A percentile compares a stretch with the other conserved stretches of the same genome.
Conservation (phyloP, 2,888 invertebrate genomes). For the Parnassius glacialis region DNA sequence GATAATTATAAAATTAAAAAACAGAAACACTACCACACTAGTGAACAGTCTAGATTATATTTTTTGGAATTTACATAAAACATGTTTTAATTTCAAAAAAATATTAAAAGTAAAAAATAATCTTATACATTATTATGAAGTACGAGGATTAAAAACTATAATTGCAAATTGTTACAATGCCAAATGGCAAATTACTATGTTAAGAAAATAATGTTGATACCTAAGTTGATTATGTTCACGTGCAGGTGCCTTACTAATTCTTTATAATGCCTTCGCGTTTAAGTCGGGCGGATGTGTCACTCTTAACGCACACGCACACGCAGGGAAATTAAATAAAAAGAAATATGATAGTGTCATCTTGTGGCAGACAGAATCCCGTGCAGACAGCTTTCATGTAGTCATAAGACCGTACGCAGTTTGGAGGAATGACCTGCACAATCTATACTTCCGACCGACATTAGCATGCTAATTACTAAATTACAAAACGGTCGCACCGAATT, state of each 20-base stretch:
- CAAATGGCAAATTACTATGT: too few species aligned
- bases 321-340: conserved; percentile 71
- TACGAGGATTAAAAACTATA: too few species aligned
- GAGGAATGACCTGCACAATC: conserved; percentile 38
- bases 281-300: conserved; percentile 58
- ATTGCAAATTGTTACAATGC: too few species aligned
- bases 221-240: background rate
- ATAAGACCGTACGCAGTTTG: conserved; percentile 27
- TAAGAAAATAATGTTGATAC: too few species aligned
- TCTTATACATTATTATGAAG: too few species aligned
- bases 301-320: conserved; percentile 40
- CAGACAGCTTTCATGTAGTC: conserved; percentile 30
- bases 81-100: too few species aligned
- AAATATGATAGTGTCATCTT: conserved; percentile 65
- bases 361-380: conserved; percentile 43
- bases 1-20: too few species aligned
- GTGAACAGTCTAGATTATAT: too few species aligned
- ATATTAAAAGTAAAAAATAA: too few species aligned
- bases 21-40: too few species aligned
- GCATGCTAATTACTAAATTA: conserved; percentile 42
- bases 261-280: conserved; percentile 46
- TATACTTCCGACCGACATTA: conserved; percentile 41
- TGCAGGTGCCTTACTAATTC: conserved; percentile 13
- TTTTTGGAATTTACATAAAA: too few species aligned
- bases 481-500: conserved; percentile 36